A percentile compares a stretch with the other conserved stretches of the same genome.
Conservation (phyloP, 2,888 invertebrate species). For the Desoria tigrina region DNA sequence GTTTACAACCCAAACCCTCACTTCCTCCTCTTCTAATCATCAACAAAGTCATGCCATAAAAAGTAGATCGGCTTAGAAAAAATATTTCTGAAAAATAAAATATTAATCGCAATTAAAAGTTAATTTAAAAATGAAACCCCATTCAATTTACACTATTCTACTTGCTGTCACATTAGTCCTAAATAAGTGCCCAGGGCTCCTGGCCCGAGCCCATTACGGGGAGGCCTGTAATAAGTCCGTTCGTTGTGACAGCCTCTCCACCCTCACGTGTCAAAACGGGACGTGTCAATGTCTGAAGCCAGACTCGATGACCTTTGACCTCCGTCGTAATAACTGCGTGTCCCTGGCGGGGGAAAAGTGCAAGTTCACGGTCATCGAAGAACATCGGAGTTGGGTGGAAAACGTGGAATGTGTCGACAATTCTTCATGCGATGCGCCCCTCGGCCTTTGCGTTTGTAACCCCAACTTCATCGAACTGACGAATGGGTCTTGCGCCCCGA, state of each 20-base stretch:
- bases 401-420: conserved; percentile 29
- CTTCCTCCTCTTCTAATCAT: too few relatives aligned
- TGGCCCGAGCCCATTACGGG: conserved; percentile 21
- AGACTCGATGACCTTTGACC: conserved; percentile 31
- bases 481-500: conserved; percentile 34
- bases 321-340: conserved; percentile 17
- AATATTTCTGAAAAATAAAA: too few relatives aligned
- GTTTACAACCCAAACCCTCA: too few relatives aligned
- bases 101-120: too few relatives aligned
- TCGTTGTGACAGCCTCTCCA: conserved; percentile 27
- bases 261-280: conserved; percentile 26
- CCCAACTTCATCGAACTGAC: conserved; percentile 27
- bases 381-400: conserved; percentile 33
- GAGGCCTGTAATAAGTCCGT: conserved; percentile 31
- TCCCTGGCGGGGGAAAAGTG: conserved; percentile 32
- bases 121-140: too few relatives aligned
- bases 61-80: too few relatives aligned
- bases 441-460: conserved; percentile 31
- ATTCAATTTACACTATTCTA: too few relatives aligned
- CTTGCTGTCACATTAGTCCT: too few relatives aligned
- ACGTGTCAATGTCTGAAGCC: conserved; percentile 35
- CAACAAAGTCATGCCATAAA: too few relatives aligned
- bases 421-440: conserved; percentile 23
- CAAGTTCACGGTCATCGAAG: conserved; percentile 31
- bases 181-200: too few relatives aligned